Percentiles rank a stretch among this genome's conserved stretches.
These are phyloP conservation scores for Luscinia megarhynchos DNA, from an alignment of 2,797 vertebrate genomes.

Conservation along the genomic window DNA sequence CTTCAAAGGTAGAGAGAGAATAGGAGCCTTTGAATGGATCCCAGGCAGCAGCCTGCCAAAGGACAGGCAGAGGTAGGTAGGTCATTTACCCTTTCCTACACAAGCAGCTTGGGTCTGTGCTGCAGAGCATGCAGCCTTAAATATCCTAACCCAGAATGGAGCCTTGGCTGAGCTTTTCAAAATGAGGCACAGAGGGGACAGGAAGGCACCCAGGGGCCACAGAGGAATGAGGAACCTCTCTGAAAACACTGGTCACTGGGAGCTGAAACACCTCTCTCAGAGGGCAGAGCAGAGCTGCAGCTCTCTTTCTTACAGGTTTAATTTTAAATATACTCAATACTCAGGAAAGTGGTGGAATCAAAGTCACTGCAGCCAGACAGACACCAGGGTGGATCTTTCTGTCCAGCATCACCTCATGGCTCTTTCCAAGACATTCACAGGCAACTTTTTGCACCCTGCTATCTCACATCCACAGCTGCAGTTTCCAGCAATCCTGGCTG, in stretches of 20 bases:
- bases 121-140: conserved; percentile 1
- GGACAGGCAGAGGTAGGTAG: conserved; percentile 37
- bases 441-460: not conserved
- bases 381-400: not conserved
- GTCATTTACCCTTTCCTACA: conserved; percentile 24
- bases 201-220: not conserved
- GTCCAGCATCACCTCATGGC: not conserved
- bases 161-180: not conserved
- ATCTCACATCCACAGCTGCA: not conserved
- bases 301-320: not conserved
- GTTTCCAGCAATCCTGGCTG: not conserved
- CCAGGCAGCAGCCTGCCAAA: not conserved
- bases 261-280: not conserved
- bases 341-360: not conserved
- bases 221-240: not conserved
- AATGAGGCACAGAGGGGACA: not conserved
- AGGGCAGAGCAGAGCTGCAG: not conserved
- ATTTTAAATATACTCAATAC: not conserved
- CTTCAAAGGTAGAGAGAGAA: conserved; percentile 1
- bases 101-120: not conserved
- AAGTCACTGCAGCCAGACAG: not conserved
- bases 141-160: conserved; percentile 1
- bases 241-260: not conserved
- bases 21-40: not conserved
- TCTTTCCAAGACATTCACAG: not conserved